phyloP scores from a whole-genome alignment of 2,797 vertebrate species.

The Geotrypetes seraphini region DNA sequence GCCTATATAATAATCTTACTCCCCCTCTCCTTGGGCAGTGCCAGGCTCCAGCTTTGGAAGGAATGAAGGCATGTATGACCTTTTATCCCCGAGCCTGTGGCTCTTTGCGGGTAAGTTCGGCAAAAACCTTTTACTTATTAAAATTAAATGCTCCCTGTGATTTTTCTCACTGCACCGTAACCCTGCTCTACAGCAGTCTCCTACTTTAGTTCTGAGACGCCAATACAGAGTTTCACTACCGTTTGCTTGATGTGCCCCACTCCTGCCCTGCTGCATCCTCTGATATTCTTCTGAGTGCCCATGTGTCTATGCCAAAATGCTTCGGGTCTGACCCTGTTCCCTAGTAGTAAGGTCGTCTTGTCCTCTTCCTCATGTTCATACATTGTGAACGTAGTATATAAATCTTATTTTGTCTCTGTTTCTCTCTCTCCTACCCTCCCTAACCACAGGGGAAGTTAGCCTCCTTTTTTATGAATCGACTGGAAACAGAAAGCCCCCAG shows the following conservation, averaged over 20 bases:
- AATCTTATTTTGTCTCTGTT: too few species aligned
- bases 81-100: slow-evolving; percentile 80
- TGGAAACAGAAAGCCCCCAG: slow-evolving; percentile 67
- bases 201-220: not conserved
- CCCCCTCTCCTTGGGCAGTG: slow-evolving; percentile 33
- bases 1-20: not conserved
- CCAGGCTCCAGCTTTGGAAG: slow-evolving; percentile 72
- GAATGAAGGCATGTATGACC: slow-evolving; percentile 78
- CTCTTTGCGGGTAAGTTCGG: slow-evolving; percentile 61
- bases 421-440: not conserved
- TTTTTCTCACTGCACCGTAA: not conserved
- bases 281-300: too few species aligned
- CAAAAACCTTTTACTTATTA: too few species aligned
- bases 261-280: too few species aligned
- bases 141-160: too few species aligned
- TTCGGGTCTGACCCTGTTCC: not conserved
- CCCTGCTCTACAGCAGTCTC: not conserved
- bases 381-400: too few species aligned
- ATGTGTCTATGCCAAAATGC: not conserved
- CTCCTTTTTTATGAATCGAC: slow-evolving; percentile 71
- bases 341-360: not conserved
- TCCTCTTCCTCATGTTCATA: rapidly evolving
- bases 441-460: slow-evolving; percentile 81
- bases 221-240: not conserved
- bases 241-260: too few species aligned